phyloP scores from a whole-genome alignment of 2,113 vertebrate genomes.

The mouse (Mus musculus) region GRCm39 chr14:76177001-76177500 shows the following conservation, averaged over 20 bases:
- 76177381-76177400: slow-evolving; percentile 56
- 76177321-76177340: slow-evolving; percentile 24
- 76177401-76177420: slow-evolving; percentile 74
- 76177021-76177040: background rate
- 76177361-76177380: slow-evolving; percentile 43
- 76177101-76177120: slow-evolving; percentile 46
- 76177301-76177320: slow-evolving; percentile 31
- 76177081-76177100: slow-evolving; percentile 39
- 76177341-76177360: slow-evolving; percentile 31
- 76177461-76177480: slow-evolving; percentile 58
- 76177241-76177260: slow-evolving; percentile 53
- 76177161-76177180: background rate
- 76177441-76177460: slow-evolving; percentile 54
- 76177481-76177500: slow-evolving; percentile 11
- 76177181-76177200: slow-evolving; percentile 30
- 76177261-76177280: slow-evolving; percentile 7
- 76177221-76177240: slow-evolving; percentile 59
- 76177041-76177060: background rate
- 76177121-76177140: background rate
- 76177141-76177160: slow-evolving; percentile 31
- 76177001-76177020: slow-evolving; percentile 9
- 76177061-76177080: slow-evolving; percentile 44
- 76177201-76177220: slow-evolving; percentile 45
- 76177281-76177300: slow-evolving; percentile 46
- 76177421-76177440: slow-evolving; percentile 66